A percentile compares a stretch with the other conserved stretches of the same genome.
Conservation (phyloP, 2,113 vertebrate species). For the Brachypteracias leptosomus region DNA sequence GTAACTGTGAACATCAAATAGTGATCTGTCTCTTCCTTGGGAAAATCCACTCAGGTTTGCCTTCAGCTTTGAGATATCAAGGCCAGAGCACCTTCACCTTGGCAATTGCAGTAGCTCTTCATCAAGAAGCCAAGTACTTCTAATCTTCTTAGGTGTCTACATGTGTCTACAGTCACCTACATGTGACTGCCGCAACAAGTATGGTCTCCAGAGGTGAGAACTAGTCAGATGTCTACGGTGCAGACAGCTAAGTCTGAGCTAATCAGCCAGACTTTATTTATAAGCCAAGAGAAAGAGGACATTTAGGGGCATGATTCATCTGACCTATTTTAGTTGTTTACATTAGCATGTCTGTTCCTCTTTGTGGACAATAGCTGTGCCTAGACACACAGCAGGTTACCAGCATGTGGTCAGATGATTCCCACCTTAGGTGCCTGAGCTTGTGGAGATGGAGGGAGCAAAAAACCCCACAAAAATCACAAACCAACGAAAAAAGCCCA, state of each 20-base stretch:
- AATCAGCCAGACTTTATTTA: constrained; percentile 8
- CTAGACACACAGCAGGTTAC: not conserved
- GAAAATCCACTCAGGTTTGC: not conserved
- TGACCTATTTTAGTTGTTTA: constrained; percentile 46
- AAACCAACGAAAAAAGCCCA: not conserved
- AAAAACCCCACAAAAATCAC: not conserved
- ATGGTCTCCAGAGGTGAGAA: not conserved
- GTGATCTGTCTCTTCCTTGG: not conserved
- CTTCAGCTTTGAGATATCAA: not conserved
- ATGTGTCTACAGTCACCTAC: not conserved
- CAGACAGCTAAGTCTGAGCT: constrained; percentile 34
- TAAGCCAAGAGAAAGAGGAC: constrained; percentile 35
- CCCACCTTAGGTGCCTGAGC: not conserved
- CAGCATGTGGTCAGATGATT: not conserved
- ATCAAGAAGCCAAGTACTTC: not conserved
- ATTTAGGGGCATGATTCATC: constrained; percentile 44
- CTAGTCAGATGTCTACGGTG: not conserved
- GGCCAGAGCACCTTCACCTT: not conserved
- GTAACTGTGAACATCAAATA: not conserved
- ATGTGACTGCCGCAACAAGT: not conserved
- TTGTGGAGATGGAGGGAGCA: not conserved
- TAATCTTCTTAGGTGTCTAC: not conserved
- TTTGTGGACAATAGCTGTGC: not conserved
- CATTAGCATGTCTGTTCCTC: not conserved
- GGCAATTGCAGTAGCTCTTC: not conserved